These are phyloP conservation scores for Apus apus DNA, from an alignment of 2,113 vertebrate species.

Conservation along the genomic window DNA sequence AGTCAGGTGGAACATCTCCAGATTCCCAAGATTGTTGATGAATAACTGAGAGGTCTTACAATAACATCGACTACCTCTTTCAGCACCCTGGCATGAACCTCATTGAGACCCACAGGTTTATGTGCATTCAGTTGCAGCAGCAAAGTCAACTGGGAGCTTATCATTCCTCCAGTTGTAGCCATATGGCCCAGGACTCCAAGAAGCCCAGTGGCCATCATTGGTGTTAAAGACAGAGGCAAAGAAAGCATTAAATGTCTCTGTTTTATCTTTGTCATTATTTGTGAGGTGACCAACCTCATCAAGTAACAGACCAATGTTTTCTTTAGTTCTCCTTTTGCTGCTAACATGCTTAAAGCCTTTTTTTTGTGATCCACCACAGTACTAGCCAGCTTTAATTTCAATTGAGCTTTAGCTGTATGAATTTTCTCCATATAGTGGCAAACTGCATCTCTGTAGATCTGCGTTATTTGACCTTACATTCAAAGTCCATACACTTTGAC, in stretches of 20 bases:
- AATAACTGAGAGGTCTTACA: not conserved
- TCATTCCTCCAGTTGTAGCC: rapidly evolving
- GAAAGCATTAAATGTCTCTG: too few relatives aligned
- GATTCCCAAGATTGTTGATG: not conserved
- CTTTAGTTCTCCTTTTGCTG: not conserved
- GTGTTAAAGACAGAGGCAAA: not conserved
- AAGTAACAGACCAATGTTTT: not conserved
- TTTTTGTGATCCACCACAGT: not conserved
- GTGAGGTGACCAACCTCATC: not conserved
- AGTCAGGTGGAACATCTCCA: too few relatives aligned
- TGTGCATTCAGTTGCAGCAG: not conserved
- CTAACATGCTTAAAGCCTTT: not conserved
- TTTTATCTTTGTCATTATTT: too few relatives aligned
- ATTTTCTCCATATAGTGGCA: not conserved
- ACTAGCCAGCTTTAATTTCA: not conserved
- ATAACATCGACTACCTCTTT: not conserved
- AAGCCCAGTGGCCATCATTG: not conserved
- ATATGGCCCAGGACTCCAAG: not conserved
- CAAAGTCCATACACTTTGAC: not conserved
- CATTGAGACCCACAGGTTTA: not conserved
- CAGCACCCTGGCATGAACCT: not conserved
- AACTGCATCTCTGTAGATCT: not conserved
- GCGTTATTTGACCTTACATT: not conserved
- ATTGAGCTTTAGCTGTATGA: rapidly evolving
- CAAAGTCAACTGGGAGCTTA: not conserved